Conservation (phyloP, 2,113 vertebrate species). For the Ophiodon elongatus region DNA sequence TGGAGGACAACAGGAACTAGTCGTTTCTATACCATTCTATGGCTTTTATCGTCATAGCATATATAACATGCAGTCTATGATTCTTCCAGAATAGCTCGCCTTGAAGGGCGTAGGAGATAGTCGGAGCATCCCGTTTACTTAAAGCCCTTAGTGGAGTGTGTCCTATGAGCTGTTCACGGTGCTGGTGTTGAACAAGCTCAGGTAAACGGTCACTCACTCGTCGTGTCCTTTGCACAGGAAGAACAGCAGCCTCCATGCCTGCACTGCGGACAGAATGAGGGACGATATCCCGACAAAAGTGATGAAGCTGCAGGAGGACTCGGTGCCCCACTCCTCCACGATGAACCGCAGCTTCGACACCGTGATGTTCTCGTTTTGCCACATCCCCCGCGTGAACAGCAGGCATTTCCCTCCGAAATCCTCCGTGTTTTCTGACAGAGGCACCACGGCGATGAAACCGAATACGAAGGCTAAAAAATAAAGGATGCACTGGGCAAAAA, state of each 20-base stretch:
- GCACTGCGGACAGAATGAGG: slow-evolving; percentile 92
- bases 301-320: slow-evolving; percentile 95
- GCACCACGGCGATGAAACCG: slow-evolving; percentile 94
- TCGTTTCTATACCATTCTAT: slow-evolving; percentile 15
- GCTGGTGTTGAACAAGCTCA: background rate
- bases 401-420: slow-evolving; percentile 95
- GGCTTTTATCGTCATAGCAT: background rate
- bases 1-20: slow-evolving; percentile 34
- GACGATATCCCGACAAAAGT: slow-evolving; percentile 93
- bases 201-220: slow-evolving; percentile 88
- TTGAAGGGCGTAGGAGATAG: slow-evolving; percentile 18
- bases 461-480: slow-evolving; percentile 94
- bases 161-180: background rate
- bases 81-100: background rate
- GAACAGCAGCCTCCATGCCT: slow-evolving; percentile 96
- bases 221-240: slow-evolving; percentile 96
- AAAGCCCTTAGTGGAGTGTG: background rate
- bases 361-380: slow-evolving; percentile 97
- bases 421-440: slow-evolving; percentile 93
- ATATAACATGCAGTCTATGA: background rate
- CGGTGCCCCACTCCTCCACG: slow-evolving; percentile 96
- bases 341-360: slow-evolving; percentile 94
- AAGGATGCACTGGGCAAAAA: slow-evolving; percentile 92
- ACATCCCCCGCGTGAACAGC: slow-evolving; percentile 96
- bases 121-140: slow-evolving; percentile 12